Conservation (phyloP, 2,113 vertebrate species). For the Dendropsophus ebraccatus region DNA sequence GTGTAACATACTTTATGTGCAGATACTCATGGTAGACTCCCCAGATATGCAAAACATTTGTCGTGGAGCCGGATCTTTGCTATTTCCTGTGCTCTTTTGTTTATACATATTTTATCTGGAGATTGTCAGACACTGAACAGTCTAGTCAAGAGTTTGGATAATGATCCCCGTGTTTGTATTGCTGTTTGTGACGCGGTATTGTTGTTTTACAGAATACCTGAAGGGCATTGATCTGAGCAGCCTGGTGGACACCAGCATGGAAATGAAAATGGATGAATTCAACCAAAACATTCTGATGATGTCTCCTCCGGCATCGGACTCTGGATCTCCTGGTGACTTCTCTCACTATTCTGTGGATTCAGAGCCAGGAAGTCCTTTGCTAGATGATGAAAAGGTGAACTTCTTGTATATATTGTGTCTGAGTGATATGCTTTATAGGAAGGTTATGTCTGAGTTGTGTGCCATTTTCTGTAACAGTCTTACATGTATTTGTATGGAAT, state of each 20-base stretch:
- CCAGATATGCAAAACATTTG: no score
- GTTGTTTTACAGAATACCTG: constrained; percentile 73
- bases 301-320: constrained; percentile 95
- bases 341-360: constrained; percentile 96
- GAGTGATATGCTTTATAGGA: neutral
- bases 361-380: constrained; percentile 90
- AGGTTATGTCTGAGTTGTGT: neutral
- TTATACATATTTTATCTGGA: neutral
- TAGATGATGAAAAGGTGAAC: constrained; percentile 90
- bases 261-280: constrained; percentile 86
- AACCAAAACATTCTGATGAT: constrained; percentile 87
- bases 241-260: constrained; percentile 80
- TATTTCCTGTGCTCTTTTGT: neutral
- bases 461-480: no score
- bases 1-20: no score
- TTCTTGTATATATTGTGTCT: no score
- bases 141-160: no score
- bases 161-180: neutral
- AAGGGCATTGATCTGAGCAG: constrained; percentile 80
- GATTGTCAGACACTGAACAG: no score
- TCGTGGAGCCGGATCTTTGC: no score
- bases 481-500: no score
- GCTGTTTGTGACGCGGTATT: neutral
- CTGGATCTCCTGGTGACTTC: constrained; percentile 89
- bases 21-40: no score